Evolutionary conservation across 2,113 vertebrate species (phyloP), one percentile per base, ranked within the genome.

Genomic region (Labrus mixtus): DNA sequence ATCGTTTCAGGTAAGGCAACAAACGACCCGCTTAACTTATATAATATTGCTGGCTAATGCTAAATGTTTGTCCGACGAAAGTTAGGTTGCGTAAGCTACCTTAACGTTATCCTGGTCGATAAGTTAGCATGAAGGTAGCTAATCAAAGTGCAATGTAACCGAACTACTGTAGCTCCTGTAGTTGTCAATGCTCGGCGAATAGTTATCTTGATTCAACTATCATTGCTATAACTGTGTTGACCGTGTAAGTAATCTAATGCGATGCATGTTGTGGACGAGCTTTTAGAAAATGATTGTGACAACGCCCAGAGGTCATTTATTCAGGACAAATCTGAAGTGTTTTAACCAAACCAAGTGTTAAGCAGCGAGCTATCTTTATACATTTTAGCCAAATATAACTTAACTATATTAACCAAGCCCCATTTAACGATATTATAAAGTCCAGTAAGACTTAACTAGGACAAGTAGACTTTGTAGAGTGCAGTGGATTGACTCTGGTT

Each of bases 1-100:
- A 9, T n/a, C 16, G 41, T 48, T 29, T 79, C 81, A 76, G 89
- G 89, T 89, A 83, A 86, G 70, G 19, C 6, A 4, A 41, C 45
- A 3, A 17, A 17, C 8, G 5, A 64, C 8, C 1, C 29, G 29
- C 29, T 6, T 33, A 4, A 6, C 29, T 33, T 33, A 33, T 6
- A 33, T 6, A 33, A 33, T 6, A 33, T 6, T 33, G 29, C 29
- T 33, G 29, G 29, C 29, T 33, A 33, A 33, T 6, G 29, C 29
- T 8, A 15, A 19, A 12, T 8, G 0, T 12, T 57, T 54, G 22
- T 1, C 29, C 25, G 22, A 50, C 10, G 1, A 45, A 8, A 1
- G 29, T 58, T 83, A 58, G 56, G 51, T 46, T 33, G n/a, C 6
- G 1, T 10, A 29, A 46, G 63, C 41, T 71, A 63, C 23, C 55